phyloP scores from a whole-genome alignment of 1,140 invertebrate species.

The Dendrolimus kikuchii region DNA sequence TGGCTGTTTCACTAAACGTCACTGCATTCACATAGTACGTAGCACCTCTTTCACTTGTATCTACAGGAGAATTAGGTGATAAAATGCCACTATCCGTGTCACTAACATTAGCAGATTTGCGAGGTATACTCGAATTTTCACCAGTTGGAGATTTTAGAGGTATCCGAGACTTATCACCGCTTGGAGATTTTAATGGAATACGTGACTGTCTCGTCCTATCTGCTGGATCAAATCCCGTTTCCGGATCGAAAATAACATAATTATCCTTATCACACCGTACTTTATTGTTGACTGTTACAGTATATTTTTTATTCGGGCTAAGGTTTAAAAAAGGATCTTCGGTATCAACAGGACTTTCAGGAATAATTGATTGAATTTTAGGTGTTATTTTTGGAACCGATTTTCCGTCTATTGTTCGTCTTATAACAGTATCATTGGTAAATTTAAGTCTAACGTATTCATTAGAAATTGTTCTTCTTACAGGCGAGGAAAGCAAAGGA shows the following conservation, averaged over 20 bases:
- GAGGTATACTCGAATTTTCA: conserved; percentile 31
- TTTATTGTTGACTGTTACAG: conserved; percentile 65
- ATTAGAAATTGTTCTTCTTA: conserved; percentile 59
- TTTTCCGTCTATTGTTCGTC: conserved; percentile 57
- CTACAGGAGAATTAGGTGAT: conserved; percentile 72
- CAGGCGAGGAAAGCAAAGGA: conserved; percentile 47
- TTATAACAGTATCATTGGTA: conserved; percentile 46
- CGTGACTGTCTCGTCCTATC: conserved; percentile 27
- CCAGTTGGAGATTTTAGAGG: conserved; percentile 46
- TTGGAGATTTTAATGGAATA: conserved; percentile 33
- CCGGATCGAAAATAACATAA: conserved; percentile 68
- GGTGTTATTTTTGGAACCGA: conserved; percentile 58
- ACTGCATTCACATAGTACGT: conserved; percentile 57
- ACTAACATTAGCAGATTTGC: conserved; percentile 60
- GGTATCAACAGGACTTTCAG: conserved; percentile 63
- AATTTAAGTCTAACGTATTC: conserved; percentile 67
- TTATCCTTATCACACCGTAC: conserved; percentile 70
- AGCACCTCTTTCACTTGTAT: conserved; percentile 42
- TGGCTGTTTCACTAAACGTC: conserved; percentile 47
- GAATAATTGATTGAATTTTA: conserved; percentile 68
- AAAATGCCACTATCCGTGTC: conserved; percentile 75
- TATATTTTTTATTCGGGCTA: conserved; percentile 71
- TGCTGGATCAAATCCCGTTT: conserved; percentile 54
- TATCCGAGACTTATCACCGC: conserved; percentile 43
- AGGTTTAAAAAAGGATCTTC: conserved; percentile 64